A percentile compares a stretch with the other conserved stretches of the same genome.
Conservation (phyloP, 2,113 vertebrate species). For the Misgurnus anguillicaudatus region DNA sequence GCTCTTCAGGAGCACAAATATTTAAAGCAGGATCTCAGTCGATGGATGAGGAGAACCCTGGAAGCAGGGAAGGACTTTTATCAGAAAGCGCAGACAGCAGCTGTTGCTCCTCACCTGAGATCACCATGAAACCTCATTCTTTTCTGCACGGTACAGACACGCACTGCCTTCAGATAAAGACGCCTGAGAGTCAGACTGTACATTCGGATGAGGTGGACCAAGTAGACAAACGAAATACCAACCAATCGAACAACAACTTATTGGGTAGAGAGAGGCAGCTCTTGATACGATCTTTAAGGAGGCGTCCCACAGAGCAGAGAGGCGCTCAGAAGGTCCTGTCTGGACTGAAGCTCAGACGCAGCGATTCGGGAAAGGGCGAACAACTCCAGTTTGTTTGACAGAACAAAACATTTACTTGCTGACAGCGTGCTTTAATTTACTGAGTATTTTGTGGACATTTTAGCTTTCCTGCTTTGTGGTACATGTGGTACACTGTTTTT, state of each 20-base stretch:
- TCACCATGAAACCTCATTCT: slow-evolving; percentile 41
- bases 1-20: slow-evolving; percentile 53
- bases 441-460: not conserved
- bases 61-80: slow-evolving; percentile 24
- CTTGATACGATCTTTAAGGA: slow-evolving; percentile 53
- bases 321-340: slow-evolving; percentile 71
- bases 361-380: slow-evolving; percentile 68
- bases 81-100: slow-evolving; percentile 62
- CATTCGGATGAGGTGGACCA: slow-evolving; percentile 50
- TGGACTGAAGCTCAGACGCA: slow-evolving; percentile 69
- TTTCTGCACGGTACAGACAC: slow-evolving; percentile 70
- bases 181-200: slow-evolving; percentile 42
- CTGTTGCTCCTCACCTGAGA: slow-evolving; percentile 66
- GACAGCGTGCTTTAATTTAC: not conserved
- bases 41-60: not conserved
- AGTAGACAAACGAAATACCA: slow-evolving; percentile 46
- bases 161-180: slow-evolving; percentile 62
- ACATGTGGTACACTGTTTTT: not conserved
- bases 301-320: slow-evolving; percentile 54
- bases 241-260: slow-evolving; percentile 51
- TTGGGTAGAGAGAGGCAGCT: slow-evolving; percentile 35
- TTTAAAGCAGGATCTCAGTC: slow-evolving; percentile 56
- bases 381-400: slow-evolving; percentile 73
- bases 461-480: slow-evolving; percentile 8
- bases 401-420: not conserved